Conservation (phyloP, 2,888 invertebrate genomes). For the Ptychoptera albimana region DNA sequence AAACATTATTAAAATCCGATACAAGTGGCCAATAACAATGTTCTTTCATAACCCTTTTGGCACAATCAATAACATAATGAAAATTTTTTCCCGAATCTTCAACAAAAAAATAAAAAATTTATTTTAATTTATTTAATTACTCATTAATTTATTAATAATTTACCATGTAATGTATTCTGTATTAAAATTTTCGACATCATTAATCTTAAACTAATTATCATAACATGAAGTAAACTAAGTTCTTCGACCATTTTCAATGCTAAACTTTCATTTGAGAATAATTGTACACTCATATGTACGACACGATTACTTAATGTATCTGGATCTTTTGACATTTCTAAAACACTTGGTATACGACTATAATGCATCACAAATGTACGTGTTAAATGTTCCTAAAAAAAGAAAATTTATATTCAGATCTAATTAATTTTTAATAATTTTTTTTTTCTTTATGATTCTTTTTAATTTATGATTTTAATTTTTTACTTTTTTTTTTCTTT, state of each 20-base stretch:
- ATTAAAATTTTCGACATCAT: constrained; percentile 90
- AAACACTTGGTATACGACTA: constrained; percentile 80
- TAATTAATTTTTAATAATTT: neutral
- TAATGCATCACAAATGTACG: constrained; percentile 93
- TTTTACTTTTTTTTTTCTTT: no score
- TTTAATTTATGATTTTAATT: neutral
- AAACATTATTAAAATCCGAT: constrained; percentile 89
- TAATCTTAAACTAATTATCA: constrained; percentile 76
- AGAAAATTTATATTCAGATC: neutral
- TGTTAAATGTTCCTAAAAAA: constrained; percentile 69
- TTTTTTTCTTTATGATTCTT: no score
- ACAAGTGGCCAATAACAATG: constrained; percentile 98
- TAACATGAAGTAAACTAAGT: constrained; percentile 76
- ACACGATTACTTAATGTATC: constrained; percentile 90
- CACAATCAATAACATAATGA: constrained; percentile 87
- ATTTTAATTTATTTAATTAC: neutral
- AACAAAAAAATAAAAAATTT: constrained; percentile 13
- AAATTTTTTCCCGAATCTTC: constrained; percentile 59
- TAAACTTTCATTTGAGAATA: constrained; percentile 86
- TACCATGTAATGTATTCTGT: constrained; percentile 71
- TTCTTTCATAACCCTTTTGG: constrained; percentile 83
- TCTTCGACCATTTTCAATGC: constrained; percentile 85
- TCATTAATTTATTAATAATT: constrained; percentile 12
- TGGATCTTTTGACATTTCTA: constrained; percentile 71
- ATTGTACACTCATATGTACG: constrained; percentile 92